Evolutionary conservation across 1,140 invertebrate genomes (phyloP).

Genomic region (Ganaspis sp.): DNA sequence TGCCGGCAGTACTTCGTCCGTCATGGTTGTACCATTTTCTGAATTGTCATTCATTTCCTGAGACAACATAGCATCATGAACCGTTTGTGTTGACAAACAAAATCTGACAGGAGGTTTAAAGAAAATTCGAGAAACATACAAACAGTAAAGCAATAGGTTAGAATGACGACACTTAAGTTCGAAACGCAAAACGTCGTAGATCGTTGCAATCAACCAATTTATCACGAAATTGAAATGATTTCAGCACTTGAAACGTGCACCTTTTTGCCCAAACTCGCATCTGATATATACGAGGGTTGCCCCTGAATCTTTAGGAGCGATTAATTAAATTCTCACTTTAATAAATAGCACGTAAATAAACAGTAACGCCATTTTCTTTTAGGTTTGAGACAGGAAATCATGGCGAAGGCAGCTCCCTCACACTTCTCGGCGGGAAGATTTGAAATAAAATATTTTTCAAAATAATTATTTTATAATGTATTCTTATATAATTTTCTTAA

Average conservation of each 20-base stretch:
- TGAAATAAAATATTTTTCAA: background rate
- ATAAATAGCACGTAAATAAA: conserved; percentile 65
- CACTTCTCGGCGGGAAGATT: background rate
- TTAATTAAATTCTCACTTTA: conserved; percentile 22
- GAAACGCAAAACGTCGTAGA: conserved; percentile 29
- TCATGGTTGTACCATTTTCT: conserved; percentile 59
- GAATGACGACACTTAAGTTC: conserved; percentile 18
- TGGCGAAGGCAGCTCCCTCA: background rate
- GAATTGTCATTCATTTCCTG: conserved; percentile 46
- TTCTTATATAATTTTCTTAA: background rate
- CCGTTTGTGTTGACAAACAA: conserved; percentile 8
- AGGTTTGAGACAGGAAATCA: background rate
- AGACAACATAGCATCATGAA: conserved; percentile 56
- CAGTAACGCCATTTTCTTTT: conserved; percentile 57
- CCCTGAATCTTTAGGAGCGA: background rate
- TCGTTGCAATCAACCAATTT: conserved; percentile 35
- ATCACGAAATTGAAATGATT: background rate
- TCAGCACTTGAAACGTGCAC: background rate
- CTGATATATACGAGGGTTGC: background rate
- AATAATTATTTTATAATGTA: background rate
- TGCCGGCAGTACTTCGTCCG: conserved; percentile 69
- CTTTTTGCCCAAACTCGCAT: background rate
- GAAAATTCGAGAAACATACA: conserved; percentile 13
- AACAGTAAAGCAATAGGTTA: conserved; percentile 7
- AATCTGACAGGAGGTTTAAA: conserved; percentile 4